These are phyloP conservation scores for Meganola albula DNA, from an alignment of 2,888 invertebrate genomes.

Conservation along the genomic window DNA sequence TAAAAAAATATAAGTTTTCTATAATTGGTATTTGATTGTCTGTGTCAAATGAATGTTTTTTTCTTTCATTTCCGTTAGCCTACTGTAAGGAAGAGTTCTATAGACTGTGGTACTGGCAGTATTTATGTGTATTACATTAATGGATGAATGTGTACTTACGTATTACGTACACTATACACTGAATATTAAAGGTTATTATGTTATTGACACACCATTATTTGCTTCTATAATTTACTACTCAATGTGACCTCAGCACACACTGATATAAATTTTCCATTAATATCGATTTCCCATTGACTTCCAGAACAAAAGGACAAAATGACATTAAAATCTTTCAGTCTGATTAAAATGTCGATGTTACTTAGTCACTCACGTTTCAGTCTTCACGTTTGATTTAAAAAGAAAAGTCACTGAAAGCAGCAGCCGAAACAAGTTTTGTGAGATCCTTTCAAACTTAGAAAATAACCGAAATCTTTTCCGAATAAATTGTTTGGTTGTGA, in stretches of 20 bases:
- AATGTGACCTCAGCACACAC: conserved; percentile 9
- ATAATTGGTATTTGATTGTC: too few relatives aligned
- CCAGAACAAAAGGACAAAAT: conserved; percentile 5
- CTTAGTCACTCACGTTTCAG: conserved; percentile 11
- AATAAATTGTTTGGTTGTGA: conserved; percentile 24
- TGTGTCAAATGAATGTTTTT: too few relatives aligned
- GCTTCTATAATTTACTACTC: conserved; percentile 13
- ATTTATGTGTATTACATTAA: too few relatives aligned
- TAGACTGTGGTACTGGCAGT: too few relatives aligned
- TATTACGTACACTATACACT: too few relatives aligned
- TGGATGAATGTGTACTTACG: too few relatives aligned
- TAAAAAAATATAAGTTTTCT: too few relatives aligned
- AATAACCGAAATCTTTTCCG: conserved; percentile 22
- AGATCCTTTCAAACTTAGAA: conserved; percentile 8
- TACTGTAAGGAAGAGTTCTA: too few relatives aligned
- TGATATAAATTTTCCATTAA: conserved; percentile 19
- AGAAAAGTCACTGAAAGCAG: conserved; percentile 5
- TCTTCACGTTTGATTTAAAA: conserved; percentile 21
- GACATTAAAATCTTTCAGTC: conserved; percentile 12
- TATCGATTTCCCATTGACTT: conserved; percentile 19
- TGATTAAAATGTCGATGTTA: conserved; percentile 13
- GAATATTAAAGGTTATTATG: conserved; percentile 16
- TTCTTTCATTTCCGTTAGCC: too few relatives aligned
- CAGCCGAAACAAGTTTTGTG: conserved; percentile 4
- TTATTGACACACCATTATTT: conserved; percentile 14